Conservation (phyloP, 2,888 invertebrate species). For the Tipula helvola region DNA sequence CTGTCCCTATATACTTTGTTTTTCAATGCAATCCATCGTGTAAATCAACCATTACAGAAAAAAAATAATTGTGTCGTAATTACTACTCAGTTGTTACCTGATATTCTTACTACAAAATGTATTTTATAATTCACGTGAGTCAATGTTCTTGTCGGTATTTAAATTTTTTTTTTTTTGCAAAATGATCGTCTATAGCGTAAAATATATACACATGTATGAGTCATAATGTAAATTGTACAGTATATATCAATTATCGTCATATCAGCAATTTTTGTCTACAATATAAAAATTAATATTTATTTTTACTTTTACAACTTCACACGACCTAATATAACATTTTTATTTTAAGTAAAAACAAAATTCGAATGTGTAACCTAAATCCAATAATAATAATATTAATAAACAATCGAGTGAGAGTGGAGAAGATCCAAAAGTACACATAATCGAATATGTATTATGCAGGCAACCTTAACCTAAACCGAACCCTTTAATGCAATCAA, state of each 20-base stretch:
- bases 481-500: not conserved
- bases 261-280: not conserved
- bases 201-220: not conserved
- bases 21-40: not conserved
- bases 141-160: not conserved
- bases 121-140: not conserved
- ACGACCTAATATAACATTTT: not conserved
- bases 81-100: not conserved
- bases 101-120: not conserved
- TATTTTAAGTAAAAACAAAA: not conserved
- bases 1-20: too few species aligned
- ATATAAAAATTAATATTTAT: not conserved
- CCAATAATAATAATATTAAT: not conserved
- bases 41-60: not conserved
- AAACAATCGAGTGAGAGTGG: not conserved
- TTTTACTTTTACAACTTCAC: not conserved
- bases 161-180: not conserved
- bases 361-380: not conserved
- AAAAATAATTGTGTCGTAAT: not conserved
- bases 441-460: too few species aligned
- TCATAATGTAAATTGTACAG: not conserved
- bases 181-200: not conserved
- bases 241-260: not conserved
- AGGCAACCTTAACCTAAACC: not conserved
- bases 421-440: not conserved